These are phyloP conservation scores for Nannobrachium achirus DNA, from an alignment of 2,113 vertebrate genomes.

Conservation along the genomic window DNA sequence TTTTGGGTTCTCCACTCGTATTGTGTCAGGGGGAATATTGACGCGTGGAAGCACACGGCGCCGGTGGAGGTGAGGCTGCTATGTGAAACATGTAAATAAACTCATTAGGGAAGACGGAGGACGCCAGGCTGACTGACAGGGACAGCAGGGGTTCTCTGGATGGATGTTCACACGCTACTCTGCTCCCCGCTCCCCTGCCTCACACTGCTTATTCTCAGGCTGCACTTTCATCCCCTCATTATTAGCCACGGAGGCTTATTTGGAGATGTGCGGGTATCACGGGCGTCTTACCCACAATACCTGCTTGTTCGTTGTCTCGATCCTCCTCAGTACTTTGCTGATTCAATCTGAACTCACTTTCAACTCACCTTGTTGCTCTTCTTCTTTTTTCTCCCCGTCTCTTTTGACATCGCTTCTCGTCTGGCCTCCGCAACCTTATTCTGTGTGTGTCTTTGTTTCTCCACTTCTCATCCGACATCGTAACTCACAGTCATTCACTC, in stretches of 20 bases:
- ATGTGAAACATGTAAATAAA: conserved; percentile 71
- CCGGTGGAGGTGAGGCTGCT: conserved; percentile 56
- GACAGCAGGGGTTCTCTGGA: conserved; percentile 64
- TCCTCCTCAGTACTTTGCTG: conserved; percentile 46
- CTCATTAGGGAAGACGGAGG: conserved; percentile 72
- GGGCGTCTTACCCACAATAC: conserved; percentile 44
- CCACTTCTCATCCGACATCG: conserved; percentile 9
- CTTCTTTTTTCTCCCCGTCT: conserved; percentile 1
- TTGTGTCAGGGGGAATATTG: conserved; percentile 47
- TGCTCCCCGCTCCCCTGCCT: conserved; percentile 31
- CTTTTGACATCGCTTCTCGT: conserved; percentile 25
- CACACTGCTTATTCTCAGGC: conserved; percentile 29
- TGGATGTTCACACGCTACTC: conserved; percentile 46
- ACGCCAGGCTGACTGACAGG: conserved; percentile 65
- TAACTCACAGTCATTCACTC: conserved; percentile 37
- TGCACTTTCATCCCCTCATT: conserved; percentile 62
- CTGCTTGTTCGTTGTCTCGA: conserved; percentile 9
- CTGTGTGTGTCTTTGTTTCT: conserved; percentile 42
- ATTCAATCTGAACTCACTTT: conserved; percentile 60
- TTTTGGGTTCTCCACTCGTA: conserved; percentile 29
- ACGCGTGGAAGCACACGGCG: conserved; percentile 50
- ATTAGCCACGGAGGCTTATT: conserved; percentile 54
- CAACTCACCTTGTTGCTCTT: conserved; percentile 57
- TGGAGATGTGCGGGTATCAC: conserved; percentile 45
- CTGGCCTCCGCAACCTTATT: conserved; percentile 52